A percentile compares a stretch with the other conserved stretches of the same genome.
Evolutionary conservation across 2,888 invertebrate species (phyloP).

Genomic region (Platycnemis pennipes): DNA sequence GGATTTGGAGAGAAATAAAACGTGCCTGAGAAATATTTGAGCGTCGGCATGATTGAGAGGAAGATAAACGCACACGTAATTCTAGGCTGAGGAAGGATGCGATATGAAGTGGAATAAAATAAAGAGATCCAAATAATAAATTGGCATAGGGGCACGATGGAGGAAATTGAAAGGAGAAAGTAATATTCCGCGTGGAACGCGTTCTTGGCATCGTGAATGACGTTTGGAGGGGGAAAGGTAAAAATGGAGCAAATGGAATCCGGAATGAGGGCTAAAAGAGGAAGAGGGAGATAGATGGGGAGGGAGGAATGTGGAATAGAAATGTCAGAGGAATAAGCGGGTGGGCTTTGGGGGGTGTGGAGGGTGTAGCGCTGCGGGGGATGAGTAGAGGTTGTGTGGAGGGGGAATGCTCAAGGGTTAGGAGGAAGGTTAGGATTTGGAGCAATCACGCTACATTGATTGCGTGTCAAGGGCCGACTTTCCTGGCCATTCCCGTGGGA

Average conservation of each 20-base stretch:
- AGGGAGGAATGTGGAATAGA: not conserved
- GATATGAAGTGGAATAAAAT: not conserved
- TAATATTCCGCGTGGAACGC: not conserved
- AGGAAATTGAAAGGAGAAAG: not conserved
- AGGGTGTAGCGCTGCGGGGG: too few relatives aligned
- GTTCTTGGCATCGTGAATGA: not conserved
- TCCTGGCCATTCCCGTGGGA: not conserved
- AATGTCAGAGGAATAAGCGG: not conserved
- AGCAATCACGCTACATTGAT: conserved; percentile 6
- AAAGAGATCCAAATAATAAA: not conserved
- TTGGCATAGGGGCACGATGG: not conserved
- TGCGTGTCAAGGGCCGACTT: conserved; percentile 27
- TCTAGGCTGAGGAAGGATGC: not conserved
- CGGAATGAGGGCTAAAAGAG: not conserved
- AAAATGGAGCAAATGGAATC: not conserved
- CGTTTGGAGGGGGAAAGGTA: not conserved
- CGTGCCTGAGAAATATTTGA: too few relatives aligned
- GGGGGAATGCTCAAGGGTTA: not conserved
- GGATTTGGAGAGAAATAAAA: too few relatives aligned
- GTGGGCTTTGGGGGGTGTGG: not conserved
- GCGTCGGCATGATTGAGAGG: not conserved
- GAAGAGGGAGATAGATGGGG: not conserved
- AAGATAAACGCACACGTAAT: not conserved
- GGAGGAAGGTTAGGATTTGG: not conserved
- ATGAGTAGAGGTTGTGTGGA: too few relatives aligned